These are phyloP conservation scores for Helicolenus hilgendorfi DNA, from an alignment of 2,797 vertebrate genomes.

Conservation along the genomic window DNA sequence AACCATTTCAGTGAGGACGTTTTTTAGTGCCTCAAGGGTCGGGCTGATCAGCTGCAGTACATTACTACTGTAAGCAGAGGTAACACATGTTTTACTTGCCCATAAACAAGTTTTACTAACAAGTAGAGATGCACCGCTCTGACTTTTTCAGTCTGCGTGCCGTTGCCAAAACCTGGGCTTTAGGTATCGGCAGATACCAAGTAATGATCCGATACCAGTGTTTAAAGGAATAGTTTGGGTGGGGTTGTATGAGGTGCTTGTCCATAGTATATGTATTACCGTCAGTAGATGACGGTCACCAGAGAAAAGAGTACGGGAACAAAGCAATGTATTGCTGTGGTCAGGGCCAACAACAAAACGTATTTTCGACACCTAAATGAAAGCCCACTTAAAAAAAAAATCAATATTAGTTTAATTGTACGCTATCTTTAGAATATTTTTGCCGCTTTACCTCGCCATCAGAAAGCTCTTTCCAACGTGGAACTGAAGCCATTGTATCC, in stretches of 20 bases:
- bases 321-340: too few relatives aligned
- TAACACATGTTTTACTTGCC: background rate
- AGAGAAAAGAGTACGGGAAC: too few relatives aligned
- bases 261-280: too few relatives aligned
- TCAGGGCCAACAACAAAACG: rapidly evolving
- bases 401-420: too few relatives aligned
- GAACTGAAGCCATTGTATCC: background rate
- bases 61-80: background rate
- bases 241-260: too few relatives aligned
- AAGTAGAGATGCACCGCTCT: background rate
- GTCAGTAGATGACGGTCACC: too few relatives aligned
- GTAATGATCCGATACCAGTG: background rate
- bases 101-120: rapidly evolving
- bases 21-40: background rate
- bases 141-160: background rate
- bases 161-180: too few relatives aligned
- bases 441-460: background rate
- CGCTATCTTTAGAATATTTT: too few relatives aligned
- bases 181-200: too few relatives aligned
- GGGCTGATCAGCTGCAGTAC: background rate
- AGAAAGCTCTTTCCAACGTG: background rate
- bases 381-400: too few relatives aligned
- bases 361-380: rapidly evolving
- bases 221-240: background rate
- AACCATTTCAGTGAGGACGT: background rate